Percentiles rank a stretch among this genome's conserved stretches.
These are phyloP conservation scores for Oreochromis tanganicae DNA, from an alignment of 2,113 vertebrate species.

Conservation along the genomic window DNA sequence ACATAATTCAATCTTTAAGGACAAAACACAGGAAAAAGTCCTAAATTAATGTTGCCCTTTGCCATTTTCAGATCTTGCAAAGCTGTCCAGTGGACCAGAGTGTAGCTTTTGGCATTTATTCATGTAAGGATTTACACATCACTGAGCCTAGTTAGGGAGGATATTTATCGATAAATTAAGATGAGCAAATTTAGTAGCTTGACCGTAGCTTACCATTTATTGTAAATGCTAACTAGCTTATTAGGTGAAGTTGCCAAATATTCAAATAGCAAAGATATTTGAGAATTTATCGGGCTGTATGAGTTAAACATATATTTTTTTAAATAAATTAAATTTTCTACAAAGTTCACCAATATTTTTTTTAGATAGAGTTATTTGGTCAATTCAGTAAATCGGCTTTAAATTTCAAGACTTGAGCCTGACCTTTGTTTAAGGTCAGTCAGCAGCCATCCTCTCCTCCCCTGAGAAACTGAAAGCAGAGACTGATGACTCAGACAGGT, in stretches of 20 bases:
- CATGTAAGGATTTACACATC: not conserved
- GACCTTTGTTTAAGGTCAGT: constrained; percentile 1
- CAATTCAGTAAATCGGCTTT: not conserved
- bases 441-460: not conserved
- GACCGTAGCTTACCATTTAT: not conserved
- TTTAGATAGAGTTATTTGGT: not conserved
- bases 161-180: not conserved
- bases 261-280: not conserved
- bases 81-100: no score
- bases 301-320: not conserved
- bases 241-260: not conserved
- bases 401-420: not conserved
- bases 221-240: not conserved
- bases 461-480: not conserved
- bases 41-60: not conserved
- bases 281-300: not conserved
- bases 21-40: not conserved
- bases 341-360: not conserved
- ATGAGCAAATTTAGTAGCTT: not conserved
- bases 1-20: not conserved
- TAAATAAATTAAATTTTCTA: not conserved
- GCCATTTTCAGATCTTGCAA: no score
- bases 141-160: not conserved
- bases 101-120: not conserved
- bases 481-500: constrained; percentile 9